Evolutionary conservation across 2,797 vertebrate species (phyloP), one percentile per base, ranked within the genome.

Genomic region (Labroides dimidiatus): DNA sequence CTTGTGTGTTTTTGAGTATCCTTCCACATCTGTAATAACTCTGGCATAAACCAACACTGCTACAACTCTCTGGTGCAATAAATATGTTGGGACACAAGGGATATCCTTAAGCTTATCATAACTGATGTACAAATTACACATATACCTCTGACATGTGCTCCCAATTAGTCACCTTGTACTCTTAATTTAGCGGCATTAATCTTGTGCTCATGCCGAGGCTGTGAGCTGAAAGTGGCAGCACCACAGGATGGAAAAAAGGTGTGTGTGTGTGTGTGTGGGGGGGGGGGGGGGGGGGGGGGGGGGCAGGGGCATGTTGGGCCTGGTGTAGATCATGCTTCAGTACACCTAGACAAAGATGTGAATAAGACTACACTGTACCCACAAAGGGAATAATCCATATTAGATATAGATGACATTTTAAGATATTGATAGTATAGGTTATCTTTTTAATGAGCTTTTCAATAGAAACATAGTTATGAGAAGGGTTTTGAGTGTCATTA

Each of bases 131-230:
- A 90, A 85, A 90, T 88, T 78, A 81, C 65, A 86, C 80, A 84
- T 63, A 86, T 86, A 84, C 59, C 69, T 75, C 73, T 82, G 84
- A 91, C 82, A 86, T 81, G 78, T 20, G 72, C 75, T 71, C 80
- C 65, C 83, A 84, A 88, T 88, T 88, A 85, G 82, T 86, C 87
- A 86, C 84, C 81, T 84, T 87, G 76, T 78, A 63, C 70, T 83
- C 74, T 87, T 87, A 88, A 89, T 90, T 85, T 90, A 86, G 80
- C 65, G 54, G 64, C 66, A 87, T 89, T 91, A 86, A 90, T 92
- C 73, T 86, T 84, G 75, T 77, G 76, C 64, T 55, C 67, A 68
- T 58, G 75, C 61, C 30, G 72, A 77, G 70, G 77, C 65, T 84
- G 62, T 69, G 77, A 60, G 80, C 64, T 64, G 76, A 86, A 64